Conservation (phyloP, 2,113 vertebrate species). For the Empidonax alnorum region DNA sequence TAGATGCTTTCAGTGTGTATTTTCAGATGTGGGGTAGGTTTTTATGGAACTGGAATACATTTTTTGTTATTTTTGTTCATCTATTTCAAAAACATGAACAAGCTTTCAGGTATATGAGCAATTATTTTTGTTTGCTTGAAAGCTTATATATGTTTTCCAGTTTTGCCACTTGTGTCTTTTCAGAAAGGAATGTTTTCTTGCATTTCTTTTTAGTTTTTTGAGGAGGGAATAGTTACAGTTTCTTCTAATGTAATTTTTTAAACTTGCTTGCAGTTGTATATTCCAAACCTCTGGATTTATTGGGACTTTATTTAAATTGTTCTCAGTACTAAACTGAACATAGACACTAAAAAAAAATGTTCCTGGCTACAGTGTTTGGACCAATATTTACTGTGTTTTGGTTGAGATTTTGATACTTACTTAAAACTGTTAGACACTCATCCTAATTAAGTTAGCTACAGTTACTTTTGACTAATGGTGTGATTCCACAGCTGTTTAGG, state of each 20-base stretch:
- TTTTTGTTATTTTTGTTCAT: neutral
- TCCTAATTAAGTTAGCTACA: neutral
- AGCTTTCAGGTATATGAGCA: neutral
- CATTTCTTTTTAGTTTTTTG: neutral
- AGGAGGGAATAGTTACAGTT: neutral
- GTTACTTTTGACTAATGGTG: neutral
- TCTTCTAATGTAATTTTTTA: neutral
- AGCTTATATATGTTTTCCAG: neutral
- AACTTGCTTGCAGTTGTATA: neutral
- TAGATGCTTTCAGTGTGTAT: neutral
- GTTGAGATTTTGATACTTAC: neutral
- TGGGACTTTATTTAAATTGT: neutral
- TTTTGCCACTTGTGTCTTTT: neutral
- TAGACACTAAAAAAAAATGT: neutral
- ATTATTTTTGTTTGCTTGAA: neutral
- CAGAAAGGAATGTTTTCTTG: neutral
- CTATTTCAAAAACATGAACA: neutral
- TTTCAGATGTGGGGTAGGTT: neutral
- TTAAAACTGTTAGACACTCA: neutral
- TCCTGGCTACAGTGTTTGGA: neutral
- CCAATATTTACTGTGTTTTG: neutral
- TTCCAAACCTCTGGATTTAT: neutral
- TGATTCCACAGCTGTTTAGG: neutral
- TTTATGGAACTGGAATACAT: neutral
- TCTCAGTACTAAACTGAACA: neutral